Evolutionary conservation across 2,113 vertebrate genomes (phyloP).

Genomic region (Nycticryphes semicollaris): DNA sequence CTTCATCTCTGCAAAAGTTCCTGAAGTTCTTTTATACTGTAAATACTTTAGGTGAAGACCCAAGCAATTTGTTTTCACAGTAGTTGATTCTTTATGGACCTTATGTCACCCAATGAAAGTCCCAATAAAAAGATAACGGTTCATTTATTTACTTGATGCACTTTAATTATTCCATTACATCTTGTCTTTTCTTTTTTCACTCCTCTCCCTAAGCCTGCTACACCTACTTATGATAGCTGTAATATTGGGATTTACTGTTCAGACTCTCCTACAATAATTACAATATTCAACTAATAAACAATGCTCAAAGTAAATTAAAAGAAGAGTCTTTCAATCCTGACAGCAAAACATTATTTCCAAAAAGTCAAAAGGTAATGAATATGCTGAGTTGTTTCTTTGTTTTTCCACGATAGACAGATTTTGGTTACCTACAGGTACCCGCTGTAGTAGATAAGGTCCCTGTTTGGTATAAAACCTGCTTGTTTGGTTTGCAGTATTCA

Average conservation of each 20-base stretch:
- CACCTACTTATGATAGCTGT: background rate
- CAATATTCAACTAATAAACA: background rate
- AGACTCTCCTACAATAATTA: background rate
- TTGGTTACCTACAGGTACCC: background rate
- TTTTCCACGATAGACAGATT: background rate
- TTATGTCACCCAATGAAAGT: background rate
- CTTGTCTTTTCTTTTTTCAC: background rate
- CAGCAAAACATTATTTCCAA: background rate
- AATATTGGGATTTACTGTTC: background rate
- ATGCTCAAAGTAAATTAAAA: background rate
- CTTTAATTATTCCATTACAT: background rate
- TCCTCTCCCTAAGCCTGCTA: background rate
- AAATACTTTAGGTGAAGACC: background rate
- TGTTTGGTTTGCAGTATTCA: background rate
- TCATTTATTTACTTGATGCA: background rate
- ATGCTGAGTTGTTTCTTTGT: background rate
- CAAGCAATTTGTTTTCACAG: background rate
- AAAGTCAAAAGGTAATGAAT: background rate
- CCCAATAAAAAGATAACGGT: background rate
- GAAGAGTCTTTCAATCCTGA: background rate
- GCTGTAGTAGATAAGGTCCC: background rate
- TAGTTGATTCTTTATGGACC: background rate
- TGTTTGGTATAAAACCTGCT: background rate
- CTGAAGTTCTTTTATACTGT: background rate
- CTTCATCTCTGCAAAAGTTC: background rate